These are phyloP conservation scores for Chondrosia reniformis DNA, from an alignment of 37 sponge, comb jelly and placozoan genomes.

Conservation along the genomic window DNA sequence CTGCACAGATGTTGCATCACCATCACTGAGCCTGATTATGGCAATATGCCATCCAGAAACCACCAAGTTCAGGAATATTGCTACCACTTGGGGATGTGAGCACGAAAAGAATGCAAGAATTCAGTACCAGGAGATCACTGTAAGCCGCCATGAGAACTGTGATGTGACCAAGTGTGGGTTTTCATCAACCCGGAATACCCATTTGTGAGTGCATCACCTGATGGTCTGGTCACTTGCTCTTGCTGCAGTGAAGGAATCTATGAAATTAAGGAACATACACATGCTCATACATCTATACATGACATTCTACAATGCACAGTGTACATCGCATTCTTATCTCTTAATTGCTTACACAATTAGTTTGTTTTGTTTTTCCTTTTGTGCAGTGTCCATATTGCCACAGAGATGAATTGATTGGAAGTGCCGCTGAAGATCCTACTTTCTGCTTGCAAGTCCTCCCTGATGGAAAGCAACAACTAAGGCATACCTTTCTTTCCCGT, in stretches of 20 bases:
- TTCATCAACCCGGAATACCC: conserved; percentile 39
- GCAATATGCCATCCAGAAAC: conserved; percentile 60
- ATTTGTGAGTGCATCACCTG: conserved; percentile 58
- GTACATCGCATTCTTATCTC: too few species aligned
- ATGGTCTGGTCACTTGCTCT: conserved; percentile 42
- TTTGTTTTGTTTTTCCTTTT: not conserved
- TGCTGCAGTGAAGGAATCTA: conserved; percentile 58
- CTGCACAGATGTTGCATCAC: conserved; percentile 16
- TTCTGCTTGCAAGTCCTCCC: too few species aligned
- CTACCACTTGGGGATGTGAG: conserved; percentile 51
- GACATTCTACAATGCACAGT: too few species aligned
- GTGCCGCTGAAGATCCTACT: not conserved
- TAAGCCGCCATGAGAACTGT: not conserved
- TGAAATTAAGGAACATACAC: conserved; percentile 34
- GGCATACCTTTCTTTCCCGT: too few species aligned
- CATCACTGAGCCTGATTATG: conserved; percentile 42
- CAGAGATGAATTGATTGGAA: conserved; percentile 14
- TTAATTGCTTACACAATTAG: too few species aligned
- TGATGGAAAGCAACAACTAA: too few species aligned
- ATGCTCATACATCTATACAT: too few species aligned
- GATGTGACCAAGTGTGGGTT: conserved; percentile 19
- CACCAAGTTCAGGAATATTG: conserved; percentile 22
- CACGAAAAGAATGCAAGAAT: conserved; percentile 43
- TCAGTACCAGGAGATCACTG: not conserved
- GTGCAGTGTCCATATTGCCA: conserved; percentile 45